Base-by-base conservation (phyloP, 1,140 invertebrate species). In the Wiebesia pumilae region DNA sequence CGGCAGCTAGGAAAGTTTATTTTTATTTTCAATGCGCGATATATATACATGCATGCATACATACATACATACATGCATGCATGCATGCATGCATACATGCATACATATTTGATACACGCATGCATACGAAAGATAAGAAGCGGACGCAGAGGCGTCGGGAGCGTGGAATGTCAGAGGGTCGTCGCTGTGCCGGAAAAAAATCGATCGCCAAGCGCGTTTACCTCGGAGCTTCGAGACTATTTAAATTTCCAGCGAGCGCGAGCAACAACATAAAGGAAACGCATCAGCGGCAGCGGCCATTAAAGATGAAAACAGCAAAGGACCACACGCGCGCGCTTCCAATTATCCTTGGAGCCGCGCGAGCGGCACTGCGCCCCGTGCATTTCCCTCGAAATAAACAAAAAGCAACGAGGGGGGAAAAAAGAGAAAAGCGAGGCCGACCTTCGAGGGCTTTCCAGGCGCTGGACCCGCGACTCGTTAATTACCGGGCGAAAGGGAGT, bases 261-360 rank as follows among this genome's bases (percentile, higher is more conserved):
- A 62, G 4, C 10, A 62, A 62, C 24, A 27, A 62, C 24, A 27
- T 27, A 27, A 27, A 54, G 51, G 51, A 54, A 54, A 62, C 7
- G 58, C 58, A 62, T 62, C 58, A 62, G 58, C 58, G 21, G 21
- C 58, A 62, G 58, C 27, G 27, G 24, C 58, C 58, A 62, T 62
- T 62, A 62, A 62, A 62, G 58, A 27, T 62, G 58, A 62, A 62
- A n/a, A 62, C 3, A 27, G 58, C 58, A 27, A 3, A 62, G 58
- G 58, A 62, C 58, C 58, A 62, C 58, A 62, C 58, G 58, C 58
- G 58, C 58, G 58, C 58, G 58, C 58, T 62, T 62, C 58, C 58
- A 62, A 62, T 62, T 62, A 62, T 62, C 58, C 58, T 27, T 62
- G 2, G 3, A 2, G 3, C 24, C 58, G 58, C 58, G 58, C 21